Conservation (phyloP, 2,113 vertebrate species). For the Numenius arquata region DNA sequence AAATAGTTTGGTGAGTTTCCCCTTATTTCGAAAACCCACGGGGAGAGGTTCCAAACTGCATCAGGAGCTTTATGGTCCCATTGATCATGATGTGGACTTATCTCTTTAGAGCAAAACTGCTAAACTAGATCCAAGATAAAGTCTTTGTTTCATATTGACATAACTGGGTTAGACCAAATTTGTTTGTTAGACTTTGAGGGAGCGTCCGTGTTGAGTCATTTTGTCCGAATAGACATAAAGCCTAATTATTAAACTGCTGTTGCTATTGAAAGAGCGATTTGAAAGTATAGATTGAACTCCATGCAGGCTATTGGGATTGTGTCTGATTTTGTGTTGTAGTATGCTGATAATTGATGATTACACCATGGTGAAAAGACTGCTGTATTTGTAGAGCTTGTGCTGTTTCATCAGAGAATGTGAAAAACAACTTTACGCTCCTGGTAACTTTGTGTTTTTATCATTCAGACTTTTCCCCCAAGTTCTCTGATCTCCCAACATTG, state of each 20-base stretch:
- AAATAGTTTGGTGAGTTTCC: background rate
- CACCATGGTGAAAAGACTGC: background rate
- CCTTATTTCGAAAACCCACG: constrained; percentile 13
- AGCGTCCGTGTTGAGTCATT: constrained; percentile 56
- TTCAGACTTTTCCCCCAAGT: constrained; percentile 34
- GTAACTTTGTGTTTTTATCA: constrained; percentile 44
- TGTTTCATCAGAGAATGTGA: background rate
- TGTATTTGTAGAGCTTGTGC: background rate
- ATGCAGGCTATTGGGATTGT: background rate
- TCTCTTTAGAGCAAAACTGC: constrained; percentile 68
- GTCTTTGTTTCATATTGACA: constrained; percentile 75
- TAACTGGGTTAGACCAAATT: constrained; percentile 68
- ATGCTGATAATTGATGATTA: background rate
- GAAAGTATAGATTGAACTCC: constrained; percentile 16
- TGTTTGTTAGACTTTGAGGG: constrained; percentile 69
- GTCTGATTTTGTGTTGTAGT: background rate
- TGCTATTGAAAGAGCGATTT: constrained; percentile 42
- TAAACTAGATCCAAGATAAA: constrained; percentile 68
- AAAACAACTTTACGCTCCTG: background rate
- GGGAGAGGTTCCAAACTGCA: constrained; percentile 58
- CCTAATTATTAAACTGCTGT: constrained; percentile 68
- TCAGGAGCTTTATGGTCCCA: constrained; percentile 34
- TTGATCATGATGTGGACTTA: constrained; percentile 64
- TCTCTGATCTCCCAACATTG: constrained; percentile 50
- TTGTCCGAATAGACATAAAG: constrained; percentile 51